phyloP scores from a whole-genome alignment of 2,113 vertebrate genomes.

The Crotophaga sulcirostris region DNA sequence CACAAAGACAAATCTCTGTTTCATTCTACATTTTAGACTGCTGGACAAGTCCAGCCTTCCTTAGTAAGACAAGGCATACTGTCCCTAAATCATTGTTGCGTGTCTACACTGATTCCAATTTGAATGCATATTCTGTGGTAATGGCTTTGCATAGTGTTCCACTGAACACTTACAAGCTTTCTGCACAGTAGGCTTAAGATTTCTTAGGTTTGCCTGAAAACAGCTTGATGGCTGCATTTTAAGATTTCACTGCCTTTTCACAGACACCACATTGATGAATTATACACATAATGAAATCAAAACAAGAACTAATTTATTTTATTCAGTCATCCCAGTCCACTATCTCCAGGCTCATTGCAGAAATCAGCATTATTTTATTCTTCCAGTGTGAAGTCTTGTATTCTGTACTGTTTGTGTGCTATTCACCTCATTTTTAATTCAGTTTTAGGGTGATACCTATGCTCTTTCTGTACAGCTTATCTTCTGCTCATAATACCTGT shows the following conservation, averaged over 20 bases:
- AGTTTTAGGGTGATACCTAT: background rate
- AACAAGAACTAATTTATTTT: conserved; percentile 49
- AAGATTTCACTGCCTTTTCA: conserved; percentile 6
- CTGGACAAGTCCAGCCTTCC: background rate
- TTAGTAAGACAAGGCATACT: background rate
- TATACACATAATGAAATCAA: conserved; percentile 49
- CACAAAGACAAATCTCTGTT: background rate
- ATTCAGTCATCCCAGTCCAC: background rate
- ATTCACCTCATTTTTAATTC: conserved; percentile 1
- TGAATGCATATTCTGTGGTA: background rate
- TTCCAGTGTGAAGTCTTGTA: background rate
- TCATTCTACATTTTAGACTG: background rate
- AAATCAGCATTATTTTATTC: conserved; percentile 51
- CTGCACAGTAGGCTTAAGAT: conserved; percentile 28
- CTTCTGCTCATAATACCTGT: background rate
- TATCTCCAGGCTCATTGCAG: background rate
- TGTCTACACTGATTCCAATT: background rate
- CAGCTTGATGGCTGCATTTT: conserved; percentile 8
- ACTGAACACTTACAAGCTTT: background rate
- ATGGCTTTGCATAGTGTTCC: background rate
- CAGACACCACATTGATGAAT: background rate
- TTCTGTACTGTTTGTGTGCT: conserved; percentile 12
- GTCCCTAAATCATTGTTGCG: background rate
- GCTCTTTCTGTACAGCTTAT: background rate
- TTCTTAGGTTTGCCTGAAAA: conserved; percentile 40